Percentiles rank a stretch among this genome's conserved stretches.
These are phyloP conservation scores for Mesoclemmys tuberculata DNA, from an alignment of 2,113 vertebrate genomes.

Conservation along the genomic window DNA sequence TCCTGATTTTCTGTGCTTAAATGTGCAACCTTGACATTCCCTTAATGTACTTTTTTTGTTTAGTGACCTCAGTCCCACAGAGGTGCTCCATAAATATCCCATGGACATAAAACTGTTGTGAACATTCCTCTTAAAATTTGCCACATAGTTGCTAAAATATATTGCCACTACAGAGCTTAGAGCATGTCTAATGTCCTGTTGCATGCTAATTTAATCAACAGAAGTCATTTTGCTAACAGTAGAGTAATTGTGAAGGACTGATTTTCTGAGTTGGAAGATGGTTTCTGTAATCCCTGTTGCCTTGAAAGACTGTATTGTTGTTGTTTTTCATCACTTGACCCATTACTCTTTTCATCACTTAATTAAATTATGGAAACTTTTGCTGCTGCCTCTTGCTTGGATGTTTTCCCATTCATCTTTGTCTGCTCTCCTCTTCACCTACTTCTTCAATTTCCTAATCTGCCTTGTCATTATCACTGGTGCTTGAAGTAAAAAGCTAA, in stretches of 20 bases:
- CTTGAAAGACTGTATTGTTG: conserved; percentile 68
- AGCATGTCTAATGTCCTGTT: conserved; percentile 26
- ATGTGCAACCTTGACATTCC: conserved; percentile 2
- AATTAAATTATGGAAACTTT: conserved; percentile 66
- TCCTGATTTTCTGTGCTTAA: not conserved
- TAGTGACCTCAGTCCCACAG: not conserved
- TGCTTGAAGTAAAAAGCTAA: conserved; percentile 34
- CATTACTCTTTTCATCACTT: conserved; percentile 68
- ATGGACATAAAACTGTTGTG: not conserved
- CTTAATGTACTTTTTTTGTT: not conserved
- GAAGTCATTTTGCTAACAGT: conserved; percentile 62
- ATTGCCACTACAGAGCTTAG: not conserved
- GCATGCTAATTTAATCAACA: conserved; percentile 41
- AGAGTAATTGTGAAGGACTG: conserved; percentile 38
- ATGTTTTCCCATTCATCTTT: conserved; percentile 41
- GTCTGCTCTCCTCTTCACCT: conserved; percentile 56
- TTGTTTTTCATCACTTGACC: conserved; percentile 57
- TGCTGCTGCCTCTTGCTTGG: conserved; percentile 31
- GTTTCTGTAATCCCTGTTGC: conserved; percentile 40
- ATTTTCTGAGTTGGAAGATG: conserved; percentile 57
- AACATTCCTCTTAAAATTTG: not conserved
- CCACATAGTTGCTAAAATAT: not conserved
- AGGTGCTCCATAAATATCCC: conserved; percentile 28
- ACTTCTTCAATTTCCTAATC: conserved; percentile 49
- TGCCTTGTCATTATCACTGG: conserved; percentile 1